Percentiles rank a stretch among this genome's conserved stretches.
Conservation (phyloP, 2,113 vertebrate genomes). For the Hyperoodon ampullatus region DNA sequence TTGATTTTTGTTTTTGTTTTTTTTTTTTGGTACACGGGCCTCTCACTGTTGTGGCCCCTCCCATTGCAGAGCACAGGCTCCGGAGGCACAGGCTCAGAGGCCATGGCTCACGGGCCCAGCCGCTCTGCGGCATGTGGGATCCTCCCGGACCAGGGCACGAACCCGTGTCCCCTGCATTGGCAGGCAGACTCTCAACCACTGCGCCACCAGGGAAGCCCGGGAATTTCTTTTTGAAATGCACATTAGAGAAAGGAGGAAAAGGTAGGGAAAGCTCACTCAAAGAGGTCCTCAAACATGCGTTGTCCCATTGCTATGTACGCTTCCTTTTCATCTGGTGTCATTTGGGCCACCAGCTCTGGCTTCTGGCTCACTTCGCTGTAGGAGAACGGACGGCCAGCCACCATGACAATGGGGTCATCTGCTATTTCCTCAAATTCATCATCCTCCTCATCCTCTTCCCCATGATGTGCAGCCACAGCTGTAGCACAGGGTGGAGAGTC, state of each 20-base stretch:
- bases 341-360: slow-evolving; percentile 95
- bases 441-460: slow-evolving; percentile 89
- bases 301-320: slow-evolving; percentile 97
- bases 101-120: too few species aligned
- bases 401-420: slow-evolving; percentile 91
- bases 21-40: too few species aligned
- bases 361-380: slow-evolving; percentile 96
- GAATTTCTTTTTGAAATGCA: slow-evolving; percentile 72
- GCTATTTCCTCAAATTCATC: slow-evolving; percentile 97
- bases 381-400: slow-evolving; percentile 90
- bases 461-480: accelerated
- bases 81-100: too few species aligned
- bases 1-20: neutral
- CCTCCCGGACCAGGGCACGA: too few species aligned
- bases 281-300: slow-evolving; percentile 97
- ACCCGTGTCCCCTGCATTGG: too few species aligned
- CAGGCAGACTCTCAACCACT: too few species aligned
- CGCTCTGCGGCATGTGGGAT: too few species aligned
- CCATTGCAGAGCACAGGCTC: too few species aligned
- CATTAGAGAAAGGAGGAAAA: neutral
- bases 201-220: neutral
- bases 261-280: slow-evolving; percentile 87
- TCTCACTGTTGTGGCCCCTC: too few species aligned
- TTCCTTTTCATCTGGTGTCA: slow-evolving; percentile 97
- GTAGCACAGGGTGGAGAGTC: slow-evolving; percentile 85